Conservation (phyloP, 2,797 vertebrate genomes). For the Halcyon leucocephala region DNA sequence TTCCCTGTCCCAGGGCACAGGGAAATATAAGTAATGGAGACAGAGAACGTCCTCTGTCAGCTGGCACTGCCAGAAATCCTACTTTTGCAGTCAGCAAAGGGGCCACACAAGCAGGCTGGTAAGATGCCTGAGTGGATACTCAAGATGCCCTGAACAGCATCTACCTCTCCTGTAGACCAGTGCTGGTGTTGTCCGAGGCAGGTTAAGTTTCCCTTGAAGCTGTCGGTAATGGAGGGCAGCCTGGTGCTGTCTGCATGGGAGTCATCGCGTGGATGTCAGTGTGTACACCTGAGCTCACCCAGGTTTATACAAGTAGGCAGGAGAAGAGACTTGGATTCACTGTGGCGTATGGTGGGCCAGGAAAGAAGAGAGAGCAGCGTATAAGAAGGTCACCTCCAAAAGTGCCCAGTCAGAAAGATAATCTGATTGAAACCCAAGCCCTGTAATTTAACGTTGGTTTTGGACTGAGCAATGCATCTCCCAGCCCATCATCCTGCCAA, state of each 20-base stretch:
- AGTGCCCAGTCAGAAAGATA: neutral
- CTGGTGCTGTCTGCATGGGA: neutral
- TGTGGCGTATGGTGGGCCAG: neutral
- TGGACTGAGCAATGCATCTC: rapidly evolving
- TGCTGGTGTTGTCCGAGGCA: neutral
- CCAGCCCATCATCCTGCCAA: neutral
- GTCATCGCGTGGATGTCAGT: neutral
- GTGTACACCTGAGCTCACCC: neutral
- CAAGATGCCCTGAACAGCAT: neutral
- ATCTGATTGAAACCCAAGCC: neutral
- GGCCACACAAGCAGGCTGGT: rapidly evolving
- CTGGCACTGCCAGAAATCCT: neutral
- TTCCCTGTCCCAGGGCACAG: neutral
- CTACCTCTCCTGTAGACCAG: neutral
- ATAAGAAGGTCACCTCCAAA: neutral
- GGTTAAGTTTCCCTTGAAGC: neutral
- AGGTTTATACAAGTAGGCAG: neutral
- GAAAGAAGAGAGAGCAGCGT: neutral
- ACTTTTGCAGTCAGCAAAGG: neutral
- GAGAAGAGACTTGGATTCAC: neutral
- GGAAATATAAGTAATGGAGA: neutral
- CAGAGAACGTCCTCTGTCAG: rapidly evolving
- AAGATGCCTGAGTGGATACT: neutral
- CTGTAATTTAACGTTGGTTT: neutral
- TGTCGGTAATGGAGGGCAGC: neutral